Evolutionary conservation across 1,140 invertebrate species (phyloP).

Genomic region (Leptinotarsa lineolata): DNA sequence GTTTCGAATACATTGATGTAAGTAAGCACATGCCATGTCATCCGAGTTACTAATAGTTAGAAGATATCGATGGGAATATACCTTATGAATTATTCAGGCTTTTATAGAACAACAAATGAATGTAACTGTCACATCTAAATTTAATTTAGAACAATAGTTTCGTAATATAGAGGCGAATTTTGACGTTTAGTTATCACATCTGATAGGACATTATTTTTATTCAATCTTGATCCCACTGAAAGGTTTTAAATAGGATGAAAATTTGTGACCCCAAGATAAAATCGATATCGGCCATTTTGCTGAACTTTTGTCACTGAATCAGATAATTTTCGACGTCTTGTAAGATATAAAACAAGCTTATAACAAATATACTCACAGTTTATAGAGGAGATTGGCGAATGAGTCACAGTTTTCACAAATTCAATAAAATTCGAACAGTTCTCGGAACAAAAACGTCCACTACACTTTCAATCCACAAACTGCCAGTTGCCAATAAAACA

Average conservation of each 20-base stretch:
- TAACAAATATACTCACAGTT: not conserved
- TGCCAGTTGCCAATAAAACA: not conserved
- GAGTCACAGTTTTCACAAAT: conserved; percentile 2
- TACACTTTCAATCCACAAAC: not conserved
- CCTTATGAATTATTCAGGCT: not conserved
- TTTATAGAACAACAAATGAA: conserved; percentile 2
- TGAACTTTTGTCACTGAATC: conserved; percentile 12
- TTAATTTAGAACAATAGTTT: not conserved
- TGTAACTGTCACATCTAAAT: conserved; percentile 11
- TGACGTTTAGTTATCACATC: conserved; percentile 13
- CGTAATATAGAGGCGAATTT: conserved; percentile 13
- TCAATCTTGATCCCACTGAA: conserved; percentile 18
- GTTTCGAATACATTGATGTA: too few species aligned
- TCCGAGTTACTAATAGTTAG: not conserved
- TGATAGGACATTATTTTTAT: conserved; percentile 13
- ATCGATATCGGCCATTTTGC: conserved; percentile 51
- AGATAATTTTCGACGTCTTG: too few species aligned
- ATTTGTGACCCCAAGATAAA: conserved; percentile 40
- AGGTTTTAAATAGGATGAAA: conserved; percentile 12
- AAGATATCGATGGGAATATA: not conserved
- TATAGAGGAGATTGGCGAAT: not conserved
- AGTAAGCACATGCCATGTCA: not conserved
- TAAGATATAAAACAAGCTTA: not conserved
- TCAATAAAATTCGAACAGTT: not conserved
- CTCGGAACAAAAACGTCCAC: not conserved